Conservation (phyloP, 2,797 vertebrate species). For the Periparus ater region DNA sequence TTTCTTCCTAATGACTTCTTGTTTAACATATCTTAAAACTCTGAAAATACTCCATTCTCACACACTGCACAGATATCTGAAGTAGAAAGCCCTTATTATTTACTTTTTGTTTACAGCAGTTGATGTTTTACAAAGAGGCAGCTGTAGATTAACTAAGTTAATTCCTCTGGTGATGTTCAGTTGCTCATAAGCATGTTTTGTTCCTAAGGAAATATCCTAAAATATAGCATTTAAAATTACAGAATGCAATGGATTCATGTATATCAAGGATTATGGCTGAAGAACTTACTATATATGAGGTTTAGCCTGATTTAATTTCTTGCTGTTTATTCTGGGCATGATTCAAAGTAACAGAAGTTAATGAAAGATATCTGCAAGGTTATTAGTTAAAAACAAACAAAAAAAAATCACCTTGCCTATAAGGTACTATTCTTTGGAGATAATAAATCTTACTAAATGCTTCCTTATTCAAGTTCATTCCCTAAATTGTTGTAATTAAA, state of each 20-base stretch:
- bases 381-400: background rate
- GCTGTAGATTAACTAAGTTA: background rate
- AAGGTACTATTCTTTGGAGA: background rate
- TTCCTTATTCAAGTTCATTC: background rate
- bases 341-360: background rate
- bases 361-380: background rate
- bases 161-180: background rate
- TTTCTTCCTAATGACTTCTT: background rate
- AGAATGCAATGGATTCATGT: background rate
- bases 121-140: background rate
- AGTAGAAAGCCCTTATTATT: background rate
- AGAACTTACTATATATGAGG: background rate
- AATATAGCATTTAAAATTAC: background rate
- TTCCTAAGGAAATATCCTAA: background rate
- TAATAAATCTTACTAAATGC: background rate
- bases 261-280: background rate
- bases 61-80: background rate
- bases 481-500: background rate
- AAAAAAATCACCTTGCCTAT: background rate
- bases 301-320: background rate
- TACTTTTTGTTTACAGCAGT: background rate
- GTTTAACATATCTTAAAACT: background rate
- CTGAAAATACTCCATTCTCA: background rate
- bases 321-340: background rate
- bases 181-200: background rate